Percentiles rank a stretch among this genome's conserved stretches.
These are phyloP conservation scores for Scartelaos histophorus DNA, from an alignment of 2,113 vertebrate genomes.

Conservation along the genomic window DNA sequence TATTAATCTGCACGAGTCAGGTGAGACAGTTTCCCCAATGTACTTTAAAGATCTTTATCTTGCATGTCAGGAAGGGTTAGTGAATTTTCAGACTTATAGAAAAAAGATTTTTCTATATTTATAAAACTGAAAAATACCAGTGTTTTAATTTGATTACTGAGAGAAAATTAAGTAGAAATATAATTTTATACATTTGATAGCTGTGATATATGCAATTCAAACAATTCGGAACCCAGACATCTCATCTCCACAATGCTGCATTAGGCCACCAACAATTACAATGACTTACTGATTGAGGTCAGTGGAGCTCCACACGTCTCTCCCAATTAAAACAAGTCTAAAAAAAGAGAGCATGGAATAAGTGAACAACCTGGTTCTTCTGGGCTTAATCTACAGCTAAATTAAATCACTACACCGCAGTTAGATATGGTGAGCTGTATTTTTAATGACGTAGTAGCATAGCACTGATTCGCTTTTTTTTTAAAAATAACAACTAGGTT, in stretches of 20 bases:
- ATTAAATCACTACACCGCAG: background rate
- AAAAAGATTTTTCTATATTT: too few relatives aligned
- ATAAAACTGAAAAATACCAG: background rate
- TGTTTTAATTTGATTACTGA: background rate
- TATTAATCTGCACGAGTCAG: too few relatives aligned
- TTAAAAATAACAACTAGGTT: background rate
- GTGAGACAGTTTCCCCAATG: too few relatives aligned
- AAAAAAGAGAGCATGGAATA: background rate
- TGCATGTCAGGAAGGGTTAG: too few relatives aligned
- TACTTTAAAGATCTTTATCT: too few relatives aligned
- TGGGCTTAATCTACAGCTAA: background rate
- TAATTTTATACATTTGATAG: too few relatives aligned
- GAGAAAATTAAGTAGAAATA: background rate
- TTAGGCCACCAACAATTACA: too few relatives aligned
- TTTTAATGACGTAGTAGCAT: background rate
- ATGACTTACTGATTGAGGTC: constrained; percentile 41
- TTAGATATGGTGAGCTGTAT: background rate
- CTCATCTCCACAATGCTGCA: too few relatives aligned
- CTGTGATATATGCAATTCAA: too few relatives aligned
- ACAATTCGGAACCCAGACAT: too few relatives aligned
- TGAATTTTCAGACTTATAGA: too few relatives aligned
- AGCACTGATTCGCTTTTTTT: background rate
- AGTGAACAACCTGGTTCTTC: background rate
- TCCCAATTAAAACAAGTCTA: constrained; percentile 11
- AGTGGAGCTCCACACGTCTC: background rate